Percentiles rank a stretch among this genome's conserved stretches.
Conservation (phyloP, 2,888 invertebrate species). For the Microchrysa polita region DNA sequence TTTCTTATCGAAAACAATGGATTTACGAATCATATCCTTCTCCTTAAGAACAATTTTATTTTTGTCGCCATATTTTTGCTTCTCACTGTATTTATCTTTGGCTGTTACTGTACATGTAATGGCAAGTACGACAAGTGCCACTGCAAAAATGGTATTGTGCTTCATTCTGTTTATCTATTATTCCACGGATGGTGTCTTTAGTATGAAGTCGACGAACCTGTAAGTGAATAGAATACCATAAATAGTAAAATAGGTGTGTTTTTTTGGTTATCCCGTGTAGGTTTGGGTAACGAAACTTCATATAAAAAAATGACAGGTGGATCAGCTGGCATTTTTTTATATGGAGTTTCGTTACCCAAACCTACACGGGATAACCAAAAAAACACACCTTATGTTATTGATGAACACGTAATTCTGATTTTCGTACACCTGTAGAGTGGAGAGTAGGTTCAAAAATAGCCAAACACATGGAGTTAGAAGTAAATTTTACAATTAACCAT, state of each 20-base stretch:
- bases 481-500: too few species aligned
- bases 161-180: constrained; percentile 26
- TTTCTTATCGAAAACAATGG: constrained; percentile 81
- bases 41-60: constrained; percentile 58
- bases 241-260: background rate
- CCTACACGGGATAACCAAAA: too few species aligned
- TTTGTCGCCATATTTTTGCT: constrained; percentile 53
- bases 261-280: too few species aligned
- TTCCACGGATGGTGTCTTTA: background rate
- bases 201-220: background rate
- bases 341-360: too few species aligned
- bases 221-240: background rate
- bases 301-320: too few species aligned
- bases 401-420: too few species aligned
- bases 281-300: too few species aligned
- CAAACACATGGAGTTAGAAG: too few species aligned
- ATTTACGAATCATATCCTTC: constrained; percentile 79
- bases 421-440: too few species aligned
- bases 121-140: constrained; percentile 22
- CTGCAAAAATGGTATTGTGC: background rate
- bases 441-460: too few species aligned
- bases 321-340: too few species aligned
- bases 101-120: constrained; percentile 32
- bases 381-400: too few species aligned
- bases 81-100: constrained; percentile 55